Evolutionary conservation across 2,797 vertebrate genomes (phyloP), one percentile per base, ranked within the genome.

Genomic region (Myotis myotis): DNA sequence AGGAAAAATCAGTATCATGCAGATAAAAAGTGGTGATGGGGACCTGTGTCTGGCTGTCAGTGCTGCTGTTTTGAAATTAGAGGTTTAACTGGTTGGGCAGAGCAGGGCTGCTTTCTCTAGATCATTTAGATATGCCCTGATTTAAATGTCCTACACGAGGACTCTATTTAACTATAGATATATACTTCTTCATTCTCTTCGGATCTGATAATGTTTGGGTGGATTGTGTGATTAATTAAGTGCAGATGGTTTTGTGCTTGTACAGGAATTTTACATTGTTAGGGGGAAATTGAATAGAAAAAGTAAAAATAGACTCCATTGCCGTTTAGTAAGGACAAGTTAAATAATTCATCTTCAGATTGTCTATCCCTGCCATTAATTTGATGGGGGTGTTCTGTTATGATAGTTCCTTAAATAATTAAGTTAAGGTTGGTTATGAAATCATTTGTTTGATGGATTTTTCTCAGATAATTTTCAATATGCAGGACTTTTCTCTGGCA

Each of bases 311-410:
- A 97, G 95, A 97, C 82, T 96, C 81, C 16, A 47, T 20, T 95
- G 83, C 51, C 25, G 0, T 97, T 96, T 97, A 95, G 80, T 83
- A 94, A 95, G 96, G 89, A 97, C 74, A 97, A 96, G 97, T 97
- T 96, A 97, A 98, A 97, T 97, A 81, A 98, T 94, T 98, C 88
- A 97, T 97, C 82, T 97, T 91, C 60, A 96, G 93, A 94, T 96
- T 95, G 44, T 88, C 82, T 96, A 74, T 91, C 91, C 89, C 41
- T 89, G 86, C 49, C 89, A 96, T 95, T 97, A 97, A 97, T 78
- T 79, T 92, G 96, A 96, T 81, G 82, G 93, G 89, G 62, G 89
- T 97, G 79, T 97, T 96, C 87, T 96, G 30, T 95, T 97, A 96
- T 97, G 94, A 97, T 96, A 95, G 80, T 95, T 97, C 92, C 92